These are phyloP conservation scores for Anoplolepis gracilipes DNA, from an alignment of 1,140 invertebrate species.

Conservation along the genomic window DNA sequence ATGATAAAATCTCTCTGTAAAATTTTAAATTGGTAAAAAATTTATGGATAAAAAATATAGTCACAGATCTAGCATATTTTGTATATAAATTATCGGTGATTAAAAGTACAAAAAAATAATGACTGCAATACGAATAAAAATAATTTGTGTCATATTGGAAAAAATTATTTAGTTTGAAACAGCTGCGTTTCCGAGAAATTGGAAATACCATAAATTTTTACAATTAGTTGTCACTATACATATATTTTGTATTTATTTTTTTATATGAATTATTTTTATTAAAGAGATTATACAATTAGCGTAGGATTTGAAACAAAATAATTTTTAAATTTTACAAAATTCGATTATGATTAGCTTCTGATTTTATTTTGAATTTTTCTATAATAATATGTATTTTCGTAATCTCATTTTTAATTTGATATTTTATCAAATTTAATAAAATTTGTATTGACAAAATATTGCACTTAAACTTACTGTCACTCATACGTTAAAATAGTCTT, in stretches of 20 bases:
- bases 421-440: slow-evolving; percentile 11
- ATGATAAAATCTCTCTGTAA: background rate
- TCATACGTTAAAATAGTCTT: background rate
- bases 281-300: background rate
- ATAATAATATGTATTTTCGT: background rate
- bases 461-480: background rate
- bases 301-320: background rate
- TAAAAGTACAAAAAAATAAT: background rate
- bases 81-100: background rate
- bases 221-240: background rate
- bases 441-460: background rate
- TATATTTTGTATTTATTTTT: background rate
- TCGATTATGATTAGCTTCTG: background rate
- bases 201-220: background rate
- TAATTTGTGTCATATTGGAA: slow-evolving; percentile 18
- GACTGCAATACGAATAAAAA: background rate
- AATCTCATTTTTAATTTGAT: too few species aligned
- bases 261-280: background rate
- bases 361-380: background rate
- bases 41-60: background rate
- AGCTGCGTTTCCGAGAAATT: background rate
- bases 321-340: background rate
- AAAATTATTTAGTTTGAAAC: background rate
- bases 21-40: background rate
- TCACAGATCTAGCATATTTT: background rate